A percentile compares a stretch with the other conserved stretches of the same genome.
Conservation (phyloP, 2,888 invertebrate genomes). For the Lochmaea crataegi region DNA sequence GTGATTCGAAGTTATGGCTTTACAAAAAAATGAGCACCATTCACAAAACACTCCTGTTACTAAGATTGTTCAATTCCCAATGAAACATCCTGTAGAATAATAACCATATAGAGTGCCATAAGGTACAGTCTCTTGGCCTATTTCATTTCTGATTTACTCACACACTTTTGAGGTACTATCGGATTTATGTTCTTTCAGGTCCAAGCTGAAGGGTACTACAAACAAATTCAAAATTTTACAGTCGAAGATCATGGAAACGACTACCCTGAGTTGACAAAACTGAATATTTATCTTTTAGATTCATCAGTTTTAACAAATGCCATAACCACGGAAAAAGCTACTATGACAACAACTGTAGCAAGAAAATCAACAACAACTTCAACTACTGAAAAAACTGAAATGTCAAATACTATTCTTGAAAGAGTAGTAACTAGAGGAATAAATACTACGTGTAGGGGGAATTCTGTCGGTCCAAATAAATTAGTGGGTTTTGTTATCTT, state of each 20-base stretch:
- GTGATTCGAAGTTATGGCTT: too few relatives aligned
- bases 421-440: neutral
- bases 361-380: neutral
- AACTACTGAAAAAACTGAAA: conserved; percentile 3
- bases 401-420: neutral
- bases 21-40: too few relatives aligned
- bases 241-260: conserved; percentile 28
- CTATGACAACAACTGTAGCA: conserved; percentile 1
- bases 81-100: too few relatives aligned
- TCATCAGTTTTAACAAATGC: conserved; percentile 38
- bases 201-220: conserved; percentile 46
- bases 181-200: conserved; percentile 41
- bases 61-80: too few relatives aligned
- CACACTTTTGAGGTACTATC: neutral
- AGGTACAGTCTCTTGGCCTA: too few relatives aligned
- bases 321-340: conserved; percentile 15
- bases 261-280: conserved; percentile 32
- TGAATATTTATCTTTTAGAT: conserved; percentile 38
- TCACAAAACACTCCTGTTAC: too few relatives aligned
- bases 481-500: neutral
- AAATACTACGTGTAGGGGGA: neutral
- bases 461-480: neutral
- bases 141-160: neutral
- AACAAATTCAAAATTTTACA: conserved; percentile 28
- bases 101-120: too few relatives aligned